These are phyloP conservation scores for Sphaeramia orbicularis DNA, from an alignment of 2,797 vertebrate genomes.

Conservation along the genomic window DNA sequence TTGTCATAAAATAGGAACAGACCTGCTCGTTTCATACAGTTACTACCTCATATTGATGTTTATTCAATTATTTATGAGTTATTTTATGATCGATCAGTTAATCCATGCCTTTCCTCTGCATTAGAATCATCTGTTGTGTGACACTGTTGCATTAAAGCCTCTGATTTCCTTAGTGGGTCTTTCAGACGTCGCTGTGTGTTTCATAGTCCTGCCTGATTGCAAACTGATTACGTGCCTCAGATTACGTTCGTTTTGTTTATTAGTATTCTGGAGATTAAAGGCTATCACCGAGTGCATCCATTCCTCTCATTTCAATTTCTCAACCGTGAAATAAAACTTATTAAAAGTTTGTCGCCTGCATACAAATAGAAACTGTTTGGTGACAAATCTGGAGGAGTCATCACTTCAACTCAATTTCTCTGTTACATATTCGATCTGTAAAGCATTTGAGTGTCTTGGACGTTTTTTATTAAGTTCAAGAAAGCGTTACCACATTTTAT, in stretches of 20 bases:
- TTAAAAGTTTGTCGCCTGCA: conserved; percentile 48
- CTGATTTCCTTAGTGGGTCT: conserved; percentile 34
- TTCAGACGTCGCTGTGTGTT: conserved; percentile 37
- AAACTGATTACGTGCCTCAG: conserved; percentile 59
- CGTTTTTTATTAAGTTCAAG: conserved; percentile 6
- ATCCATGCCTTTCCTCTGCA: no score
- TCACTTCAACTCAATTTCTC: conserved; percentile 10
- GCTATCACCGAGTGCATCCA: conserved; percentile 43
- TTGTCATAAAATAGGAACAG: neutral
- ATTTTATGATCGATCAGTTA: no score
- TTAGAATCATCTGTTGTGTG: conserved; percentile 24
- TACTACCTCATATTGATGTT: no score
- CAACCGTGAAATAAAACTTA: conserved; percentile 60
- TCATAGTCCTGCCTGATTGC: conserved; percentile 50
- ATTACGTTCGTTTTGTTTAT: conserved; percentile 58
- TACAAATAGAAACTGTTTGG: conserved; percentile 42
- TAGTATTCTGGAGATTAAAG: conserved; percentile 68
- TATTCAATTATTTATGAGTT: no score
- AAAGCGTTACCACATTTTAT: conserved; percentile 1
- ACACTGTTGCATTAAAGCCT: conserved; percentile 13
- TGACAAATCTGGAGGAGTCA: conserved; percentile 41
- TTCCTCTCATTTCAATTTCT: conserved; percentile 47
- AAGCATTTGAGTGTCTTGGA: neutral
- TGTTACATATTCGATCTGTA: neutral
- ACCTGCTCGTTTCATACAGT: no score